phyloP scores from a whole-genome alignment of 2,113 vertebrate species.

The Prinia subflava region DNA sequence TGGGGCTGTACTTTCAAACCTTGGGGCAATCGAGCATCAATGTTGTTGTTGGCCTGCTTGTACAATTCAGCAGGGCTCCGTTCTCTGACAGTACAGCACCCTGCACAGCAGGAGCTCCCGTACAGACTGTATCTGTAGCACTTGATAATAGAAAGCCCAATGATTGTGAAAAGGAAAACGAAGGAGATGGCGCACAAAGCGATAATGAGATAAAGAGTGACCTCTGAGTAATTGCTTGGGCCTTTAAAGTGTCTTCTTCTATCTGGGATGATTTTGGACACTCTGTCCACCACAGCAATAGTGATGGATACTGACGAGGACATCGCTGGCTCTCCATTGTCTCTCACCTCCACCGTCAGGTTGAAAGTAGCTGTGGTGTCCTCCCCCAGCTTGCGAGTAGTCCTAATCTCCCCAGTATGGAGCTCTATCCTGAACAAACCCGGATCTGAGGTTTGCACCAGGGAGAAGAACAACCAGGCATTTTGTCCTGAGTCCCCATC shows the following conservation, averaged over 20 bases:
- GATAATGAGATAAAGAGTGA: slow-evolving; percentile 95
- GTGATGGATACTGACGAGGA: slow-evolving; percentile 85
- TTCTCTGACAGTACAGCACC: slow-evolving; percentile 83
- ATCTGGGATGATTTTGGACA: slow-evolving; percentile 86
- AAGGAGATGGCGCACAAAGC: slow-evolving; percentile 91
- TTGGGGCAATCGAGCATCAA: slow-evolving; percentile 78
- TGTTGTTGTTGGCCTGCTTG: slow-evolving; percentile 86
- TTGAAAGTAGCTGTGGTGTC: slow-evolving; percentile 84
- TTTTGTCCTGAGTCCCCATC: slow-evolving; percentile 93
- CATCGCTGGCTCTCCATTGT: slow-evolving; percentile 85
- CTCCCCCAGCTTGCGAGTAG: slow-evolving; percentile 87
- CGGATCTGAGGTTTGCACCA: slow-evolving; percentile 82
- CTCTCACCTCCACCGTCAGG: slow-evolving; percentile 83
- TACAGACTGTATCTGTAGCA: slow-evolving; percentile 88
- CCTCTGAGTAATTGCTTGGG: slow-evolving; percentile 83
- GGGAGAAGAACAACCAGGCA: slow-evolving; percentile 87
- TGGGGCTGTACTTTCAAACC: slow-evolving; percentile 93
- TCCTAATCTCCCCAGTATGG: slow-evolving; percentile 92
- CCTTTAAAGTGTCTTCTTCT: slow-evolving; percentile 83
- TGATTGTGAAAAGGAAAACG: slow-evolving; percentile 89
- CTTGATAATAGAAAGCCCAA: slow-evolving; percentile 88
- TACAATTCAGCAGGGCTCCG: slow-evolving; percentile 78
- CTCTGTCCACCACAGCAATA: slow-evolving; percentile 86
- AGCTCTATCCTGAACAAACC: slow-evolving; percentile 92
- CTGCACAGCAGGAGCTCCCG: slow-evolving; percentile 84